Base-by-base conservation (phyloP, 2,888 invertebrate species). In the Chirona hameri region DNA sequence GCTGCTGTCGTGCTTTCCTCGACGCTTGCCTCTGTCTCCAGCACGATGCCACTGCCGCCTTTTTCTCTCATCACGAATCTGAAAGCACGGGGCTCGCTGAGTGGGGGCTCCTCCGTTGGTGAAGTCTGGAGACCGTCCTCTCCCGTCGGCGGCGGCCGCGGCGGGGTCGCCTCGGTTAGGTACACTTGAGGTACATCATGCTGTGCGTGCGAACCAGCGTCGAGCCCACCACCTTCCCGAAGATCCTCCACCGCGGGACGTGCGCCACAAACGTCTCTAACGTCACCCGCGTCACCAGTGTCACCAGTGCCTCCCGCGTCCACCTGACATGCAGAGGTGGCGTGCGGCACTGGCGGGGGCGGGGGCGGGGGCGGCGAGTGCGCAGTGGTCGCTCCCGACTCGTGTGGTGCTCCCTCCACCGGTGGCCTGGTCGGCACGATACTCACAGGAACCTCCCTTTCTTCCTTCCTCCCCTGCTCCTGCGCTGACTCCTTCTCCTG, bases 51-150 rank as follows among this genome's bases (percentile, higher is more conserved):
- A 1, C 2, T 12, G 12, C 12, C 39, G 1, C 21, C 39, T 9
- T 76, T 76, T 39, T 76, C 76, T 21, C 39, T 76, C 39, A 76
- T 5, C 5, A 76, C 76, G 29, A 76, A 76, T 39, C 76, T 76
- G 76, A 76, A 76, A 76, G 76, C 76, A 76, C 76, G 76, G 9
- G 76, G 29, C 31, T 76, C 76, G 24, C 7, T 39, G 29, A 21
- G 7, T 27, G 76, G 76, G 31, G 76, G 76, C 76, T 39, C 76
- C 76, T 76, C 39, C 76, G 29, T 15, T 18, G 31, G 31, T 39
- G 76, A 76, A 7, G 21, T 14, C 76, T 76, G 76, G 21, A 39
- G 31, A 12, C 21, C 0, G 9, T 48, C 9, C 39, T 76, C 39
- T 21, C 15, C 76, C 3, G 76, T 29, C 24, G 7, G 21, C 18